Percentiles rank a stretch among this genome's conserved stretches.
Conservation (phyloP, 2,888 invertebrate genomes). For the Crocallis elinguaria region DNA sequence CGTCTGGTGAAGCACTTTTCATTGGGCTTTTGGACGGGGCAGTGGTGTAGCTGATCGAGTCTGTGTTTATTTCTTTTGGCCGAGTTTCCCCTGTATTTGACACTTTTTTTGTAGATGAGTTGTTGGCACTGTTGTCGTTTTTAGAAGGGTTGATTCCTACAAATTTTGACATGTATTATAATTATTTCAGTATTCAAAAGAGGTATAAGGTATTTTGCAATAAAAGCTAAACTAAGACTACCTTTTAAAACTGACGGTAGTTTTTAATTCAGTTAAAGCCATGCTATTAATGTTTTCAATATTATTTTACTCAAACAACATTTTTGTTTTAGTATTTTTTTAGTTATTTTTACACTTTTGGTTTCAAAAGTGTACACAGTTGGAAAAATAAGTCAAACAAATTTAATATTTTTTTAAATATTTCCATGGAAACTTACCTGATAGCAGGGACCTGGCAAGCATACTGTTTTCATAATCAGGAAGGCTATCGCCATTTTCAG, state of each 20-base stretch:
- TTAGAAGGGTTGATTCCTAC: constrained; percentile 80
- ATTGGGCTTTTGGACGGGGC: constrained; percentile 66
- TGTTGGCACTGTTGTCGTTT: constrained; percentile 66
- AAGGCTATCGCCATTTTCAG: constrained; percentile 77
- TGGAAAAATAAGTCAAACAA: no score
- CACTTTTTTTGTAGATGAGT: constrained; percentile 64
- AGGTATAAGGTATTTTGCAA: no score
- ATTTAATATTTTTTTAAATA: no score
- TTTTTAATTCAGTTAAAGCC: no score
- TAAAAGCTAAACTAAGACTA: no score
- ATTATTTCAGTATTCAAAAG: no score
- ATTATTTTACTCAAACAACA: no score
- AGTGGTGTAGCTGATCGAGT: constrained; percentile 56
- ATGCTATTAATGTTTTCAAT: no score
- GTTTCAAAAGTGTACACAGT: no score
- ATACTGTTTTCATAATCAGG: constrained; percentile 83
- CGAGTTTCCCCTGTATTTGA: constrained; percentile 61
- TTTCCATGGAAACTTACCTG: constrained; percentile 55
- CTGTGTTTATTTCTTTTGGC: constrained; percentile 64
- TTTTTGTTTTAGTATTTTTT: no score
- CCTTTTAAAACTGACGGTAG: no score
- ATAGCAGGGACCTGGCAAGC: constrained; percentile 80
- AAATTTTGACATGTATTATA: constrained; percentile 31
- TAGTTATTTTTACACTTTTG: no score
- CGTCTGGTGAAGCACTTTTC: constrained; percentile 58